Evolutionary conservation across 2,797 vertebrate species (phyloP).

Genomic region (Mastacembelus armatus): DNA sequence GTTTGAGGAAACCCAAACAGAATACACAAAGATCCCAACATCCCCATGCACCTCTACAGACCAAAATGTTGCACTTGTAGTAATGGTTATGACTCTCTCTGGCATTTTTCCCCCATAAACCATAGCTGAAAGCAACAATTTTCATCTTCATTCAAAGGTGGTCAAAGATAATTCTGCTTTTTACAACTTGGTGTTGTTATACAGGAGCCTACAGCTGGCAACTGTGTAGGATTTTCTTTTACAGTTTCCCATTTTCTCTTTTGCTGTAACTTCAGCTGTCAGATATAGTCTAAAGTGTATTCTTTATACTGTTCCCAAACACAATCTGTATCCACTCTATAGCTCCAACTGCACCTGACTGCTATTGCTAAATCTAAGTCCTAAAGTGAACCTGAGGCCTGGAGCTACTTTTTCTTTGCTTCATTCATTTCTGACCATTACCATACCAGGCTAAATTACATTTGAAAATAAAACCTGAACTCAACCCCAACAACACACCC

Average conservation of each 20-base stretch:
- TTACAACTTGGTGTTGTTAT: background rate
- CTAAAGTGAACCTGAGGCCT: background rate
- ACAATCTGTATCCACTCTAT: background rate
- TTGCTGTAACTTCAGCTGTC: no score
- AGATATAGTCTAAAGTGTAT: background rate
- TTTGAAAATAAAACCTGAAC: background rate
- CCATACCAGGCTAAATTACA: background rate
- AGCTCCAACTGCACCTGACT: background rate
- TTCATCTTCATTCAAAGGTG: background rate
- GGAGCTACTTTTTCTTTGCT: background rate
- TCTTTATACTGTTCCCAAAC: background rate
- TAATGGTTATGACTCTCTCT: background rate
- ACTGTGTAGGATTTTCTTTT: no score
- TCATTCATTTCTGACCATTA: background rate
- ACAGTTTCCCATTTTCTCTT: background rate
- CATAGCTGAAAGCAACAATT: background rate
- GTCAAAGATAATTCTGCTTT: slow-evolving; percentile 7
- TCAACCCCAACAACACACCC: background rate
- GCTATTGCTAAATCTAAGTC: background rate
- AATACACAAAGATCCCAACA: background rate
- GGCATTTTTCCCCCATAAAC: background rate
- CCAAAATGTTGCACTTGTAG: slow-evolving; percentile 2
- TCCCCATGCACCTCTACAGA: background rate
- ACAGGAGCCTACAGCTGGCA: background rate
- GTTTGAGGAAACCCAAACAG: background rate